Percentiles rank a stretch among this genome's conserved stretches.
phyloP scores from a whole-genome alignment of 2,113 vertebrate genomes.

The Nerophis lumbriciformis region DNA sequence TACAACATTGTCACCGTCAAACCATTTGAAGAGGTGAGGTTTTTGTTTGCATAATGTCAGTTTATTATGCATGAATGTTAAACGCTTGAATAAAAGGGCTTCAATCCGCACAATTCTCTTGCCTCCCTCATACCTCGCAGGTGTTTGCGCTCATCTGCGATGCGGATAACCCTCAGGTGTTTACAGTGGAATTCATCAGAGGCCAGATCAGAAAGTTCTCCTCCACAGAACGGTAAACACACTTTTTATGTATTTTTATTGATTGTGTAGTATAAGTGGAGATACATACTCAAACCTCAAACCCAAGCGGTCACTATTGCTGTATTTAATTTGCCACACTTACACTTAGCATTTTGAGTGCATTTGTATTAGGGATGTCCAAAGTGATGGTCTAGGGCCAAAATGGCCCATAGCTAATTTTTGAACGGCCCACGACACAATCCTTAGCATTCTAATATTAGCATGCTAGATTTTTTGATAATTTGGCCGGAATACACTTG shows the following conservation, averaged over 20 bases:
- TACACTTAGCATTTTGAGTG: too few relatives aligned
- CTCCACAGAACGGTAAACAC: constrained; percentile 90
- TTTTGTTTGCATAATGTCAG: neutral
- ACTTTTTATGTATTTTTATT: neutral
- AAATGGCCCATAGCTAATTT: too few relatives aligned
- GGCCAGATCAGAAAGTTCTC: constrained; percentile 93
- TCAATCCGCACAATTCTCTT: constrained; percentile 12
- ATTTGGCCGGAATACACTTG: too few relatives aligned
- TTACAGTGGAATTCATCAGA: constrained; percentile 94
- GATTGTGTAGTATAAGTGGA: neutral
- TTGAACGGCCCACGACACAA: too few relatives aligned
- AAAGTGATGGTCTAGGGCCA: too few relatives aligned
- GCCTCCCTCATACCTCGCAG: constrained; percentile 56
- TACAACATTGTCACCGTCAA: constrained; percentile 97
- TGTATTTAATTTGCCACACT: too few relatives aligned
- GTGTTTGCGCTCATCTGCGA: constrained; percentile 96
- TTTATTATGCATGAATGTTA: constrained; percentile 25
- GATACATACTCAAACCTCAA: too few relatives aligned
- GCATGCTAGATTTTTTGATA: too few relatives aligned
- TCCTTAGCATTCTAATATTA: too few relatives aligned
- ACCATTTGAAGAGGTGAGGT: constrained; percentile 88
- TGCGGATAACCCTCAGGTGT: constrained; percentile 92
- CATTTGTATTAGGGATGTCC: too few relatives aligned
- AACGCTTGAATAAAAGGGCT: constrained; percentile 2
- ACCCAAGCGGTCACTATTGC: too few relatives aligned